These are phyloP conservation scores for Axinella damicornis DNA, from an alignment of 37 sponge, comb jelly and placozoan species.

Conservation along the genomic window DNA sequence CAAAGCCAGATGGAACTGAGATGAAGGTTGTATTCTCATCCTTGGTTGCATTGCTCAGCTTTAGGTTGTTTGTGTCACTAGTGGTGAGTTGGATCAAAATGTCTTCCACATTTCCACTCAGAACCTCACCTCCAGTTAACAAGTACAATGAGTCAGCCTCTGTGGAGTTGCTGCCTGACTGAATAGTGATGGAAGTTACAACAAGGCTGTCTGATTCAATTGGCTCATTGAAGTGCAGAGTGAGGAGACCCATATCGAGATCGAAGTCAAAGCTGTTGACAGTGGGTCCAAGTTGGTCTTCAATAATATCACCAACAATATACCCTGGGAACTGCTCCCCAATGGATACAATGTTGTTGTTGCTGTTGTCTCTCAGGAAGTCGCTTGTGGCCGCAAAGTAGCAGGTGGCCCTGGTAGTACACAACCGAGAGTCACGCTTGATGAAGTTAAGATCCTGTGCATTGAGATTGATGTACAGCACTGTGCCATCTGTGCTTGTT, in stretches of 20 bases:
- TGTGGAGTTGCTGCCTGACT: constrained; percentile 38
- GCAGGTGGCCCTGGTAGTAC: constrained; percentile 81
- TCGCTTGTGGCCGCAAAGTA: constrained; percentile 58
- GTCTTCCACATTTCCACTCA: constrained; percentile 41
- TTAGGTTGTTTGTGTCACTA: constrained; percentile 73
- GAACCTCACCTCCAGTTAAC: constrained; percentile 59
- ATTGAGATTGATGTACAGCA: constrained; percentile 51
- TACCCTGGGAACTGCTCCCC: constrained; percentile 71
- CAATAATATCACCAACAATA: constrained; percentile 68
- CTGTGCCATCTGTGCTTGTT: constrained; percentile 38
- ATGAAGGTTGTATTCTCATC: constrained; percentile 61
- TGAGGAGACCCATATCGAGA: constrained; percentile 56
- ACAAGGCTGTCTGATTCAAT: constrained; percentile 51
- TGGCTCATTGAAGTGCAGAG: constrained; percentile 81
- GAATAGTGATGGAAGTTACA: constrained; percentile 55
- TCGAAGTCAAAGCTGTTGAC: constrained; percentile 74
- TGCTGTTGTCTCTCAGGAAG: constrained; percentile 78
- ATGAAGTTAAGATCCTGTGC: constrained; percentile 67
- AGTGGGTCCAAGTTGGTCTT: constrained; percentile 74
- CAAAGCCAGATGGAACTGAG: constrained; percentile 59
- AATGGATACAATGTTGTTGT: constrained; percentile 54
- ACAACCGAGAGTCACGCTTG: constrained; percentile 68
- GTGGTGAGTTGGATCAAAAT: constrained; percentile 47
- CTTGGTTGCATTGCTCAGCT: constrained; percentile 47
- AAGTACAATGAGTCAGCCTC: constrained; percentile 28